Conservation (phyloP, 2,888 invertebrate genomes). For the Serripes groenlandicus region DNA sequence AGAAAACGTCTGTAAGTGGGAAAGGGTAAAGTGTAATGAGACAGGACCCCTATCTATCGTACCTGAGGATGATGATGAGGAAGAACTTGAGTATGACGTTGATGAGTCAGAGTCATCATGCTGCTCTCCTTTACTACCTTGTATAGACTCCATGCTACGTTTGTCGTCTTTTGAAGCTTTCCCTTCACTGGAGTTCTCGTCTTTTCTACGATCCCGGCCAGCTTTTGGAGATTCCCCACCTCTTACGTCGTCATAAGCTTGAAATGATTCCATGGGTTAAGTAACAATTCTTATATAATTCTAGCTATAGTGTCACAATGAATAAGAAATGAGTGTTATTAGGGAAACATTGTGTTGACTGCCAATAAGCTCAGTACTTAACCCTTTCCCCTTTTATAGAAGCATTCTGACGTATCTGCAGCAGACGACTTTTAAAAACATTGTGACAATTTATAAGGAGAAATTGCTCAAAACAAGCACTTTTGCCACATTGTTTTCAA, state of each 20-base stretch:
- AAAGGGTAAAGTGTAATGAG: background rate
- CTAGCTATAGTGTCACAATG: too few relatives aligned
- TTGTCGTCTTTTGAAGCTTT: conserved; percentile 65
- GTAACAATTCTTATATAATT: too few relatives aligned
- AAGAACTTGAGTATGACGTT: conserved; percentile 51
- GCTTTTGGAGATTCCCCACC: conserved; percentile 43
- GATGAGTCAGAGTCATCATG: conserved; percentile 62
- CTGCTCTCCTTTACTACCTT: conserved; percentile 52
- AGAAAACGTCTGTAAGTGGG: background rate
- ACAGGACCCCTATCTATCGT: background rate
- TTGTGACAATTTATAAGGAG: too few relatives aligned
- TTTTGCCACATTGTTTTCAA: too few relatives aligned
- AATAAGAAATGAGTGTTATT: too few relatives aligned
- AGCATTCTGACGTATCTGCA: too few relatives aligned
- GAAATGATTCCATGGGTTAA: background rate
- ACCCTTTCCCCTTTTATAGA: too few relatives aligned
- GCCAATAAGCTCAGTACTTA: too few relatives aligned
- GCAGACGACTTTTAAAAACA: too few relatives aligned
- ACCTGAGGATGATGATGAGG: conserved; percentile 36
- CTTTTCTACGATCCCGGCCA: conserved; percentile 53
- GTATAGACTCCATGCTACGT: conserved; percentile 57
- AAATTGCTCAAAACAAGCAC: too few relatives aligned
- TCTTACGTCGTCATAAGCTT: conserved; percentile 66
- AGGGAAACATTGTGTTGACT: too few relatives aligned
- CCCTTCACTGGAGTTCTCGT: conserved; percentile 57